Evolutionary conservation across 2,888 invertebrate genomes (phyloP).

Genomic region (Hipparchia semele): DNA sequence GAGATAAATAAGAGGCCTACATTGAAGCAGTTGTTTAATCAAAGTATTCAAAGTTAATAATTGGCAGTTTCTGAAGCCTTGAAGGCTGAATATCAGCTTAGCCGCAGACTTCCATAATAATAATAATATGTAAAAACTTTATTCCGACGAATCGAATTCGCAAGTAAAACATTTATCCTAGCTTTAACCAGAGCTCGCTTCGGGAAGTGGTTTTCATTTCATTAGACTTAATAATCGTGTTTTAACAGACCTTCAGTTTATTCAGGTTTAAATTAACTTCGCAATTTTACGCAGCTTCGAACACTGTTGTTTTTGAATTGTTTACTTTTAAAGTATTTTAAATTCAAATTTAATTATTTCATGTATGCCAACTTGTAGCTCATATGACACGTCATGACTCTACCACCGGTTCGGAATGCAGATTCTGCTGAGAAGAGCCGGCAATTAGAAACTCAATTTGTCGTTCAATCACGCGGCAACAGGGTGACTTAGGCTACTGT

Average conservation of each 20-base stretch:
- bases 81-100: neutral
- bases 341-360: too few species aligned
- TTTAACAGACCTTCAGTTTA: neutral
- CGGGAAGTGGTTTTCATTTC: neutral
- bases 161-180: slow-evolving; percentile 2
- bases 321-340: too few species aligned
- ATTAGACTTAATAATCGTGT: neutral
- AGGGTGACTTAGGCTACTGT: too few species aligned
- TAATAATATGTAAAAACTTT: neutral
- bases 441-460: too few species aligned
- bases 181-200: neutral
- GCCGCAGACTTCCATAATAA: neutral
- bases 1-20: too few species aligned
- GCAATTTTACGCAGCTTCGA: neutral
- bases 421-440: too few species aligned
- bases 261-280: neutral
- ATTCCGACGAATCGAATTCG: neutral
- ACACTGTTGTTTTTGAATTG: too few species aligned
- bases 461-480: too few species aligned
- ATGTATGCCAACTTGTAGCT: too few species aligned
- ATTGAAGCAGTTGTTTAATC: neutral
- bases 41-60: neutral
- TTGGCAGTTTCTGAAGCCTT: neutral
- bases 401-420: too few species aligned
- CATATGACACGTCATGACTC: too few species aligned